Evolutionary conservation across 2,113 vertebrate species (phyloP), one percentile per base, ranked within the genome.

Genomic region (Phalacrocorax brasilianus): DNA sequence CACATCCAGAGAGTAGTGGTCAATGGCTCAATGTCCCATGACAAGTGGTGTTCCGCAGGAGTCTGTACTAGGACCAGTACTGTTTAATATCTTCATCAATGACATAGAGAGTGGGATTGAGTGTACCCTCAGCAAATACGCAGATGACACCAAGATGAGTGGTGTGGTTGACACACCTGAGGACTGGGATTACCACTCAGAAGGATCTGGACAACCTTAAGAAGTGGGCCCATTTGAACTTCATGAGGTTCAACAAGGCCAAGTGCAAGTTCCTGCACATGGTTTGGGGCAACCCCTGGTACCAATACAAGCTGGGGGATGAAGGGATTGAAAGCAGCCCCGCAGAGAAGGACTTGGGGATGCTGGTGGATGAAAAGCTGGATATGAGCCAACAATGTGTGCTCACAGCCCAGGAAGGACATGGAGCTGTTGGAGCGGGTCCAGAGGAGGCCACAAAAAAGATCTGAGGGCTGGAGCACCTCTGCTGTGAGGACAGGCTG

Each of bases 241-340:
- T 32, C 32, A 44, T 10, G 33, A 32, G 21, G 49, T 68, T 68
- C 35, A 52, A 30, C 26, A 45, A 35, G 16, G 32, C 32, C 38
- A 70, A 55, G 23, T 74, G 13, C 9, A 65, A 45, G 27, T 27
- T 45, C 14, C 61, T 75, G 26, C n/a, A 40, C 18, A 5, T 40
- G n/a, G 11, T 14, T 67, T 2, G 4, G 21, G 44, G 30, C n/a
- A 58, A 11, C 10, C 33, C 22, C 4, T 1, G 2, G 8, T 68
- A 44, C 20, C 32, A 26, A 4, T 18, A 70, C 7, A 14, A 11
- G 5, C 52, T 58, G 21, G 33, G 47, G 14, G 27, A 38, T 26
- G 23, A 71, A 28, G 14, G 14, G 11, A 23, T 63, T 63, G 22
- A 71, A 12, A 45, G 44, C 40, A 55, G 38, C 40, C 40, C 7